phyloP scores from a whole-genome alignment of 2,888 invertebrate genomes.

The Chouioia cunea region DNA sequence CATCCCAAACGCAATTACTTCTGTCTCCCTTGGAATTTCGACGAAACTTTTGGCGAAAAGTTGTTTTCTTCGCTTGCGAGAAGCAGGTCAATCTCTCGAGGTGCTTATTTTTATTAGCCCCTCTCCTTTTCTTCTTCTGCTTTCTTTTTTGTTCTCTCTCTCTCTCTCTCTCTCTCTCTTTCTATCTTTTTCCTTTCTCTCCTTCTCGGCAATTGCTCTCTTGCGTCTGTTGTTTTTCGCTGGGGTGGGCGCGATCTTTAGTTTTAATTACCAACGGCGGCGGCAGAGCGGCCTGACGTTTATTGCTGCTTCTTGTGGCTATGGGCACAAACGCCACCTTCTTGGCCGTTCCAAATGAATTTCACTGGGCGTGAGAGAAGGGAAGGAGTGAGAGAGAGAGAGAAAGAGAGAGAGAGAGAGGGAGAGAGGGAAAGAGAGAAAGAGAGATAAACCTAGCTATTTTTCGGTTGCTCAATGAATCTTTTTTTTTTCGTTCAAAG shows the following conservation, averaged over 20 bases:
- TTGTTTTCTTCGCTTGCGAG: slow-evolving; percentile 8
- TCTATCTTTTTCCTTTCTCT: slow-evolving; percentile 15
- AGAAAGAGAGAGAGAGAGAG: neutral
- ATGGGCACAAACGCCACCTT: slow-evolving; percentile 8
- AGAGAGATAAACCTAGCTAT: no score
- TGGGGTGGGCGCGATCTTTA: slow-evolving; percentile 61
- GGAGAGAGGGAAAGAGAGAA: neutral
- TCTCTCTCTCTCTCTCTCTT: slow-evolving; percentile 43
- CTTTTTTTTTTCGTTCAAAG: no score
- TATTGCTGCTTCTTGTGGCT: slow-evolving; percentile 65
- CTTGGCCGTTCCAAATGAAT: slow-evolving; percentile 18
- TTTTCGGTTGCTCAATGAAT: no score
- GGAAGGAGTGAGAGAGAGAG: neutral
- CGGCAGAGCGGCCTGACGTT: slow-evolving; percentile 65
- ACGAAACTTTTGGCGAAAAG: no score
- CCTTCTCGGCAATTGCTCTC: slow-evolving; percentile 3
- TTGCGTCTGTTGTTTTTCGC: slow-evolving; percentile 61
- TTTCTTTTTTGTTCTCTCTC: slow-evolving; percentile 38
- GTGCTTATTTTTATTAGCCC: neutral
- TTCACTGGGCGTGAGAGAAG: neutral
- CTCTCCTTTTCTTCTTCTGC: neutral
- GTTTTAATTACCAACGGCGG: slow-evolving; percentile 65
- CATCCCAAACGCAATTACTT: neutral
- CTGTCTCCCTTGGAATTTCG: neutral
- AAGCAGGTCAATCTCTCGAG: neutral